Percentiles rank a stretch among this genome's conserved stretches.
These are phyloP conservation scores for Phenacoccus solenopsis DNA, from an alignment of 1,140 invertebrate genomes.

Conservation along the genomic window DNA sequence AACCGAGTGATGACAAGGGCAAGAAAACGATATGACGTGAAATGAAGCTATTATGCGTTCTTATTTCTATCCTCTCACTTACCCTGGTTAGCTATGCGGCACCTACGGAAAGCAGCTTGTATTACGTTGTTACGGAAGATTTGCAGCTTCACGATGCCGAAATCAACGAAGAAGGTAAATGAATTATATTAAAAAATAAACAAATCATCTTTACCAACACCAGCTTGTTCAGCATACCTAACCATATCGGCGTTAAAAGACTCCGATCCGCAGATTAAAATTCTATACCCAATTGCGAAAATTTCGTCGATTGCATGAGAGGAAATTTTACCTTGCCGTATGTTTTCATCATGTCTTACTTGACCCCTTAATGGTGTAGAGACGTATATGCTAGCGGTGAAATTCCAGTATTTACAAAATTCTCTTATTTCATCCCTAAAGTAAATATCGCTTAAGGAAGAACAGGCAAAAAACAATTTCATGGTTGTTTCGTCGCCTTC, in stretches of 20 bases:
- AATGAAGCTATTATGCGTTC: constrained; percentile 3
- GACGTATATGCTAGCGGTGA: neutral
- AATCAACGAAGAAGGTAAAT: neutral
- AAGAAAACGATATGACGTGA: neutral
- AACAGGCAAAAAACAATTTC: neutral
- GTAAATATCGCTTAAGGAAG: neutral
- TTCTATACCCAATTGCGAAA: neutral
- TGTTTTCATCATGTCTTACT: neutral
- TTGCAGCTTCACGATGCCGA: neutral
- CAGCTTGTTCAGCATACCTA: neutral
- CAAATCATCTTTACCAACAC: neutral
- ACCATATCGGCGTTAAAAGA: neutral
- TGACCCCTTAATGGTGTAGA: neutral
- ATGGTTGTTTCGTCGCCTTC: neutral
- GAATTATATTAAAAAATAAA: too few relatives aligned
- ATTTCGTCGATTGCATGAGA: neutral
- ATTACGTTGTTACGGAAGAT: neutral
- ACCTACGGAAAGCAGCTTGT: neutral
- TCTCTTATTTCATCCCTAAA: neutral
- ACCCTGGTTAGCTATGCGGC: neutral
- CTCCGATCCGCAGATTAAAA: neutral
- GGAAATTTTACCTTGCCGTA: neutral
- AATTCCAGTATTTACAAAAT: constrained; percentile 9
- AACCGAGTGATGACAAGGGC: neutral
- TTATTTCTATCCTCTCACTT: neutral